Evolutionary conservation across 23 tunicate genomes (phyloP).

Genomic region (Styela plicata): DNA sequence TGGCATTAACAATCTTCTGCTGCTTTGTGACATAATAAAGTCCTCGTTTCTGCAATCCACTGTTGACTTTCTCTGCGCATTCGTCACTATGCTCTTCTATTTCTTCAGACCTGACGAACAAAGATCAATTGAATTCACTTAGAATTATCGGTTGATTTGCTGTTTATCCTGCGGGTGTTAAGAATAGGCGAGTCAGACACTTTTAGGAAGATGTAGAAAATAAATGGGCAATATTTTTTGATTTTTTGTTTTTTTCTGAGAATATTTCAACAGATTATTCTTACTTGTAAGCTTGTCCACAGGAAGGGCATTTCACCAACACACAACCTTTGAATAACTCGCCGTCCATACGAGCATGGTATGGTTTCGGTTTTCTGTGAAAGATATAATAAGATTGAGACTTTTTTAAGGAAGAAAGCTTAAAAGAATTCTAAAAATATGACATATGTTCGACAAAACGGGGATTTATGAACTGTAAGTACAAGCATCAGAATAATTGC

Average conservation of each 20-base stretch:
- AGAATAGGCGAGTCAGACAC: too few relatives aligned
- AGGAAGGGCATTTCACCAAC: constrained; percentile 70
- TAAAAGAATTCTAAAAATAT: too few relatives aligned
- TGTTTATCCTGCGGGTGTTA: neutral
- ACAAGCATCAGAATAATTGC: too few relatives aligned
- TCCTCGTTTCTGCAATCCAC: constrained; percentile 68
- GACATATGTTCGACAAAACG: too few relatives aligned
- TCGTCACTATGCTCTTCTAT: constrained; percentile 76
- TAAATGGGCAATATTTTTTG: too few relatives aligned
- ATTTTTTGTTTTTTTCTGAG: too few relatives aligned
- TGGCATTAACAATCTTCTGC: neutral
- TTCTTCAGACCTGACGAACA: constrained; percentile 39
- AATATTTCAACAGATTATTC: too few relatives aligned
- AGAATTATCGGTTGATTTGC: too few relatives aligned
- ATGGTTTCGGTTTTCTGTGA: constrained; percentile 87
- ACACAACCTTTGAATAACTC: constrained; percentile 36
- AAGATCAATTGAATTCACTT: too few relatives aligned
- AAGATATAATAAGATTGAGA: neutral
- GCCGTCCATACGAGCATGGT: constrained; percentile 59
- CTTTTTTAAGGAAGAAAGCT: too few relatives aligned
- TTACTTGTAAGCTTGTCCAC: constrained; percentile 78
- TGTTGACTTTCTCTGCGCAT: constrained; percentile 80
- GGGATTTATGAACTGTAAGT: too few relatives aligned
- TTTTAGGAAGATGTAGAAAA: too few relatives aligned
- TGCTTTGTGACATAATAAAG: constrained; percentile 48